phyloP scores from a whole-genome alignment of 1,140 invertebrate genomes.

The Popillia japonica region DNA sequence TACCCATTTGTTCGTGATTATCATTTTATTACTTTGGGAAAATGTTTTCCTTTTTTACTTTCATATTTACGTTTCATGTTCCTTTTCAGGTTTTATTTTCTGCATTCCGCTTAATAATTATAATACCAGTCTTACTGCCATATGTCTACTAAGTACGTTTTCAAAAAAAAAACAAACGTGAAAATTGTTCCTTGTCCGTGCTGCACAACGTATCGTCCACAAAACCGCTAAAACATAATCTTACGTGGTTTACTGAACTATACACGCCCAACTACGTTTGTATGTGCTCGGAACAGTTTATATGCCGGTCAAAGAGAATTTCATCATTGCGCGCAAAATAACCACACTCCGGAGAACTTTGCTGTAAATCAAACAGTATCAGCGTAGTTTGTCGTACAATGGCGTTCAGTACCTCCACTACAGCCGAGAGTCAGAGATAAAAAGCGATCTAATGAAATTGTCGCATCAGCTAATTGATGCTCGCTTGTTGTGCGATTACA shows the following conservation, averaged over 20 bases:
- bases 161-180: no score
- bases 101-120: no score
- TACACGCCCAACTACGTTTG: background rate
- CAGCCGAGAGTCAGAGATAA: conserved; percentile 22
- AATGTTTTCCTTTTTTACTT: no score
- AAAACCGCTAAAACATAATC: no score
- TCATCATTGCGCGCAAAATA: background rate
- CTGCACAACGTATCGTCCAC: no score
- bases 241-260: background rate
- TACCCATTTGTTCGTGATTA: no score
- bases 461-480: conserved; percentile 39
- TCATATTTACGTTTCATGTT: no score
- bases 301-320: conserved; percentile 18
- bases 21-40: no score
- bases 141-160: no score
- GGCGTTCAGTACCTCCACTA: conserved; percentile 20
- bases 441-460: conserved; percentile 40
- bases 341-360: conserved; percentile 3
- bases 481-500: conserved; percentile 38
- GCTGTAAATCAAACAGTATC: conserved; percentile 32
- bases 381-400: conserved; percentile 33
- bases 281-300: background rate
- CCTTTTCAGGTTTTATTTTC: no score
- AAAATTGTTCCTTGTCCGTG: no score
- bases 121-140: no score